These are phyloP conservation scores for Volucella bombylans DNA, from an alignment of 2,888 invertebrate species.

Conservation along the genomic window DNA sequence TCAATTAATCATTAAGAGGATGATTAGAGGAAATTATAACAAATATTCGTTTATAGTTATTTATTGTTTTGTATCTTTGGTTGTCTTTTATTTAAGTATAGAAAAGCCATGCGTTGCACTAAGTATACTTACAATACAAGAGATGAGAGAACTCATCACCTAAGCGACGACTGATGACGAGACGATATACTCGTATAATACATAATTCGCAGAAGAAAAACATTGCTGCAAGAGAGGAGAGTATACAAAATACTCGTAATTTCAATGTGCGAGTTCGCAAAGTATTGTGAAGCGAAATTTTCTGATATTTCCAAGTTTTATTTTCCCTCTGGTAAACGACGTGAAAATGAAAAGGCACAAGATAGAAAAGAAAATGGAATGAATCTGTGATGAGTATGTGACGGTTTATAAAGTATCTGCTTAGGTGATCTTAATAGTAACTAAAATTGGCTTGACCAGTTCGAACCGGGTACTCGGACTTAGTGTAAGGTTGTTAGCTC, in stretches of 20 bases:
- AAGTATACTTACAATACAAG: conserved; percentile 33
- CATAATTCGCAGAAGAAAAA: conserved; percentile 55
- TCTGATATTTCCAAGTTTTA: conserved; percentile 66
- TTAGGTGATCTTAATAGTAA: conserved; percentile 77
- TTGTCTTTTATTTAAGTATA: conserved; percentile 31
- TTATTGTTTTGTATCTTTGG: conserved; percentile 7
- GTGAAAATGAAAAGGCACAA: conserved; percentile 67
- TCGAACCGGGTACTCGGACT: conserved; percentile 80
- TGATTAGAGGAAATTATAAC: conserved; percentile 48
- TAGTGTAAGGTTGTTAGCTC: conserved; percentile 77
- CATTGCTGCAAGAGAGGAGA: conserved; percentile 17
- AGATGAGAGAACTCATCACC: conserved; percentile 41
- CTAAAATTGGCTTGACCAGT: conserved; percentile 80
- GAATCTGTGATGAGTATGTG: conserved; percentile 75
- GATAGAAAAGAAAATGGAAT: conserved; percentile 62
- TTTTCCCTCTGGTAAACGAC: conserved; percentile 57
- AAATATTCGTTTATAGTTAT: conserved; percentile 35
- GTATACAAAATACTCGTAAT: conserved; percentile 28
- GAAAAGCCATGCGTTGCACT: conserved; percentile 9
- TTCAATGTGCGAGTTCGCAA: conserved; percentile 21
- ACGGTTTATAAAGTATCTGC: conserved; percentile 73
- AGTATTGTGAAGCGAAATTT: conserved; percentile 58
- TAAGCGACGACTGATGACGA: background rate
- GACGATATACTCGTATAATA: background rate
- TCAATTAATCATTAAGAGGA: conserved; percentile 20